These are phyloP conservation scores for Eilema sororculum DNA, from an alignment of 2,888 invertebrate genomes.

Conservation along the genomic window DNA sequence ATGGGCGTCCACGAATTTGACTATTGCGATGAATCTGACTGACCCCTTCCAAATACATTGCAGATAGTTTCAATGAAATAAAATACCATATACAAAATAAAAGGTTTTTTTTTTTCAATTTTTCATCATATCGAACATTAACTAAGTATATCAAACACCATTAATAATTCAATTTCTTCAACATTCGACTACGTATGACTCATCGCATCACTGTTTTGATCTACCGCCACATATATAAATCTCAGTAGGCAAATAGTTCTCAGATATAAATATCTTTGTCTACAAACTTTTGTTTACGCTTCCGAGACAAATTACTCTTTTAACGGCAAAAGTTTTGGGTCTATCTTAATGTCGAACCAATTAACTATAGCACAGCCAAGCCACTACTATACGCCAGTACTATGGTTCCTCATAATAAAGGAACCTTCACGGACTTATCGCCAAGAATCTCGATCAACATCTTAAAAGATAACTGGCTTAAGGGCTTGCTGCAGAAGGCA, in stretches of 20 bases:
- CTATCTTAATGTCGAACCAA: background rate
- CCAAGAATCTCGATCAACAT: too few species aligned
- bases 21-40: too few species aligned
- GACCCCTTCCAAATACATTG: background rate
- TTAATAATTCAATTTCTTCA: background rate
- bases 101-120: too few species aligned
- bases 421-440: too few species aligned
- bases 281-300: background rate
- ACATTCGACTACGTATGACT: background rate
- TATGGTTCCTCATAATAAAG: background rate
- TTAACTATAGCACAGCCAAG: constrained; percentile 1
- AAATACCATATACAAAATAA: too few species aligned
- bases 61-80: too few species aligned
- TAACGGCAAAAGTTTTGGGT: constrained; percentile 5
- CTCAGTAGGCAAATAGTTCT: background rate
- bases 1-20: too few species aligned
- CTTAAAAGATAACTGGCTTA: too few species aligned
- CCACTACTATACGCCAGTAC: constrained; percentile 6
- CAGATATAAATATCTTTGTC: background rate
- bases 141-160: background rate
- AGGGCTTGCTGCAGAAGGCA: too few species aligned
- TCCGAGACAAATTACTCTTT: constrained; percentile 1
- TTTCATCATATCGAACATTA: background rate
- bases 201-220: background rate
- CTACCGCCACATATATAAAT: background rate